Evolutionary conservation across 2,888 invertebrate genomes (phyloP).

Genomic region (Agrotis puta): DNA sequence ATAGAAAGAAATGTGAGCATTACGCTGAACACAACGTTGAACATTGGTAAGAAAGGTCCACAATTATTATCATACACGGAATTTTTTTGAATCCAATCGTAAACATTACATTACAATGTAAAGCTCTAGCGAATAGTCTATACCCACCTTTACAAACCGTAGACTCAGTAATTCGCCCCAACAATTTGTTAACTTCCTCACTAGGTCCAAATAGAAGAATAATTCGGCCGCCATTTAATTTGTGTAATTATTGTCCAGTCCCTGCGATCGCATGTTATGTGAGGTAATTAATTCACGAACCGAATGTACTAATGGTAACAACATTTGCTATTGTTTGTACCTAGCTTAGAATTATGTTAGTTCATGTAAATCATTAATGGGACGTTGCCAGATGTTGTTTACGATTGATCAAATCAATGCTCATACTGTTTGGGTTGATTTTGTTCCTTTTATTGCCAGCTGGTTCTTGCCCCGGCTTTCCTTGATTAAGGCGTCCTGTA

Average conservation of each 20-base stretch:
- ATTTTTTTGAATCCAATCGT: too few relatives aligned
- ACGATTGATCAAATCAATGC: slow-evolving; percentile 8
- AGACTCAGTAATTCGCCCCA: slow-evolving; percentile 48
- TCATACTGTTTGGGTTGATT: neutral
- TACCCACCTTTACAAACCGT: slow-evolving; percentile 21
- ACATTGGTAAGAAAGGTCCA: too few relatives aligned
- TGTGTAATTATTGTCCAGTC: slow-evolving; percentile 58
- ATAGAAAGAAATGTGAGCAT: too few relatives aligned
- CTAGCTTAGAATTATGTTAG: slow-evolving; percentile 15
- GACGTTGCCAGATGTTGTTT: neutral
- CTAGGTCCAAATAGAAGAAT: slow-evolving; percentile 51
- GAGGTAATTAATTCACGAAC: slow-evolving; percentile 57
- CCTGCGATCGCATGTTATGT: slow-evolving; percentile 34
- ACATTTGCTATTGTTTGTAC: slow-evolving; percentile 31
- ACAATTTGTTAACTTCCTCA: slow-evolving; percentile 63
- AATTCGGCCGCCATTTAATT: slow-evolving; percentile 56
- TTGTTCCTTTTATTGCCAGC: neutral
- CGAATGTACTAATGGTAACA: slow-evolving; percentile 34
- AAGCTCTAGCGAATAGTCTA: too few relatives aligned
- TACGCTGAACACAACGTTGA: too few relatives aligned
- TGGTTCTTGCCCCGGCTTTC: too few relatives aligned
- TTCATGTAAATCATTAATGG: slow-evolving; percentile 8
- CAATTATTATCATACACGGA: too few relatives aligned
- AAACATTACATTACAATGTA: too few relatives aligned
- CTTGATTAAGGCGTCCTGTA: too few relatives aligned